These are phyloP conservation scores for Cladorhizidae sp. DNA, from an alignment of 37 sponge, comb jelly and placozoan species.

Conservation along the genomic window DNA sequence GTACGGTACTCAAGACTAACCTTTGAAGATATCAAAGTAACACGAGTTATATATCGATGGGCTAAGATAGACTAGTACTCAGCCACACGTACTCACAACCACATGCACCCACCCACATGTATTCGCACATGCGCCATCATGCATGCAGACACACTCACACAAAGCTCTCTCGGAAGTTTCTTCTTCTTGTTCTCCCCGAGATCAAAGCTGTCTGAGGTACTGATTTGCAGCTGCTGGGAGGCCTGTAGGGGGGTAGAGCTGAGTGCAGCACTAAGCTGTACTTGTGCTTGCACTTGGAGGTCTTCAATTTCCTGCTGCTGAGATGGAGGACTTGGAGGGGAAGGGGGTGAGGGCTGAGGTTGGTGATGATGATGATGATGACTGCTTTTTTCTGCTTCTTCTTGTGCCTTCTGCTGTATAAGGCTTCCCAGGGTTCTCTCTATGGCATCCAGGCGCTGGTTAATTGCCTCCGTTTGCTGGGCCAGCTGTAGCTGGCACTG, in stretches of 20 bases:
- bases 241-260: slow-evolving; percentile 22
- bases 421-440: slow-evolving; percentile 77
- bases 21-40: too few relatives aligned
- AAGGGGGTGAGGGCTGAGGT: neutral
- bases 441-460: slow-evolving; percentile 82
- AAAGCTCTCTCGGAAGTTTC: slow-evolving; percentile 83
- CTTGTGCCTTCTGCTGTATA: slow-evolving; percentile 79
- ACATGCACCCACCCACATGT: neutral
- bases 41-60: too few relatives aligned
- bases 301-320: neutral
- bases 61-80: too few relatives aligned
- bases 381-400: slow-evolving; percentile 57
- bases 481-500: slow-evolving; percentile 81
- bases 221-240: slow-evolving; percentile 48
- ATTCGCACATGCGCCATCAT: neutral
- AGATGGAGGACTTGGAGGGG: neutral
- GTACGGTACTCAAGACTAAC: too few relatives aligned
- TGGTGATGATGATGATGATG: slow-evolving; percentile 14
- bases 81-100: neutral
- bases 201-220: neutral
- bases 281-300: slow-evolving; percentile 3
- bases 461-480: slow-evolving; percentile 82
- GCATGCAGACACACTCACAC: slow-evolving; percentile 54
- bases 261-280: slow-evolving; percentile 10
- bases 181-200: slow-evolving; percentile 23